phyloP scores from a whole-genome alignment of 64 coral and sea anemone genomes.

The Stichodactyla helianthus region DNA sequence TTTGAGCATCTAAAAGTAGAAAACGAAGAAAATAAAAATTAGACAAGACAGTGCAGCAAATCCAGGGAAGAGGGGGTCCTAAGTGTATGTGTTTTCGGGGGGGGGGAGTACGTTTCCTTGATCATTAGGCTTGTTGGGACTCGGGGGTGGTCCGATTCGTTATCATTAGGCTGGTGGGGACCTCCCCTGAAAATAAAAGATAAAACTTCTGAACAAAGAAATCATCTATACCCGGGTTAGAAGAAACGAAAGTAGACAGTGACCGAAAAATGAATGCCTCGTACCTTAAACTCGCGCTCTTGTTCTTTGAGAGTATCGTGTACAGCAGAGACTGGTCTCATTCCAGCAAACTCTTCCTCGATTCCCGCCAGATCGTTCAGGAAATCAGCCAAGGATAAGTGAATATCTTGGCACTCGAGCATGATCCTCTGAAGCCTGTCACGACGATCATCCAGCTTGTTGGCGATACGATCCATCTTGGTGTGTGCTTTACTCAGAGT shows the following conservation, averaged over 20 bases:
- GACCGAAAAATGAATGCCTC: not conserved
- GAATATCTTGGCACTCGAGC: constrained; percentile 74
- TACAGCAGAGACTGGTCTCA: constrained; percentile 81
- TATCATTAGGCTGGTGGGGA: no score
- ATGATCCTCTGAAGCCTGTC: constrained; percentile 67
- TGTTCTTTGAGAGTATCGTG: constrained; percentile 84
- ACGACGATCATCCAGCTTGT: constrained; percentile 64
- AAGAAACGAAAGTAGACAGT: not conserved
- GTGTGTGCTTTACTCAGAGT: constrained; percentile 71
- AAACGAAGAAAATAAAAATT: not conserved
- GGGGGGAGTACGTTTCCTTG: no score
- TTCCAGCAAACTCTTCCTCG: constrained; percentile 78
- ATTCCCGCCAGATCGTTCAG: constrained; percentile 80
- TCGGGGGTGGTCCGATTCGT: no score
- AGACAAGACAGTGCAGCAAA: no score
- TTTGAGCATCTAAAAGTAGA: constrained; percentile 63
- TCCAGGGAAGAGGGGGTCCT: no score
- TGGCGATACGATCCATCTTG: constrained; percentile 67
- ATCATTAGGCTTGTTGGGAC: no score
- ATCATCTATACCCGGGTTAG: no score
- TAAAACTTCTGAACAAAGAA: no score
- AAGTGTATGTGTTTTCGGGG: no score
- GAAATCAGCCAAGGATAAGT: constrained; percentile 78
- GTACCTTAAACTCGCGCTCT: constrained; percentile 82
- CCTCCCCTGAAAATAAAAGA: no score